Evolutionary conservation across 2,113 vertebrate species (phyloP).

Genomic region (Sebastes schlegelii): DNA sequence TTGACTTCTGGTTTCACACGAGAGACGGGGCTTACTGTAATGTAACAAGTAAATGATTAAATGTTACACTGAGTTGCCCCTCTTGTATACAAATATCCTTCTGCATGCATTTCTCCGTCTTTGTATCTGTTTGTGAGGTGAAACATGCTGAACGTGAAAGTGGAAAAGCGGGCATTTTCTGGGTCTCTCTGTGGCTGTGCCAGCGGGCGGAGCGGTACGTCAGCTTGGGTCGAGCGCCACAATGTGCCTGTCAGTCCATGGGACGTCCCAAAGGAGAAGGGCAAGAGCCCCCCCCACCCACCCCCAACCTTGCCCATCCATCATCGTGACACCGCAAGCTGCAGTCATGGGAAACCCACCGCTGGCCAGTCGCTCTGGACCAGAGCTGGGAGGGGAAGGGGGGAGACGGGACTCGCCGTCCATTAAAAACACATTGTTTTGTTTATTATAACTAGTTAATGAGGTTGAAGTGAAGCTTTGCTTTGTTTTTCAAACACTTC

Average conservation of each 20-base stretch:
- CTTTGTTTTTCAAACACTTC: constrained; percentile 77
- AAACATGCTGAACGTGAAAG: constrained; percentile 50
- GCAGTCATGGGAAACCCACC: constrained; percentile 81
- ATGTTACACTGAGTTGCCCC: background rate
- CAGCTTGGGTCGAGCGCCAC: constrained; percentile 69
- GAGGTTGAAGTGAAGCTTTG: constrained; percentile 75
- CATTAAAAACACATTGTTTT: constrained; percentile 82
- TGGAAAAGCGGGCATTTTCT: constrained; percentile 65
- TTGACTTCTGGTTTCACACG: too few relatives aligned
- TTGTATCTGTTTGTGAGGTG: background rate
- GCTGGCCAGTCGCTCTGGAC: constrained; percentile 71
- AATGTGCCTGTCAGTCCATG: constrained; percentile 80
- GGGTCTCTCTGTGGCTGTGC: constrained; percentile 65
- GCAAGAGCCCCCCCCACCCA: constrained; percentile 80
- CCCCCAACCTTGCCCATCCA: constrained; percentile 83
- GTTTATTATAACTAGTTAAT: constrained; percentile 82
- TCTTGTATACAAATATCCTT: constrained; percentile 4
- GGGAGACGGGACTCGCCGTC: constrained; percentile 59
- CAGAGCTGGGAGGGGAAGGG: constrained; percentile 45
- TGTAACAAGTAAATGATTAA: background rate
- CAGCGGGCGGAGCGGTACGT: constrained; percentile 69
- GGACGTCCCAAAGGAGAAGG: constrained; percentile 82
- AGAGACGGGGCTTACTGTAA: background rate
- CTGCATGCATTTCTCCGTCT: background rate
- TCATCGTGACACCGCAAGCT: constrained; percentile 83